These are phyloP conservation scores for Capitella teleta DNA, from an alignment of 1,140 invertebrate species.

Conservation along the genomic window DNA sequence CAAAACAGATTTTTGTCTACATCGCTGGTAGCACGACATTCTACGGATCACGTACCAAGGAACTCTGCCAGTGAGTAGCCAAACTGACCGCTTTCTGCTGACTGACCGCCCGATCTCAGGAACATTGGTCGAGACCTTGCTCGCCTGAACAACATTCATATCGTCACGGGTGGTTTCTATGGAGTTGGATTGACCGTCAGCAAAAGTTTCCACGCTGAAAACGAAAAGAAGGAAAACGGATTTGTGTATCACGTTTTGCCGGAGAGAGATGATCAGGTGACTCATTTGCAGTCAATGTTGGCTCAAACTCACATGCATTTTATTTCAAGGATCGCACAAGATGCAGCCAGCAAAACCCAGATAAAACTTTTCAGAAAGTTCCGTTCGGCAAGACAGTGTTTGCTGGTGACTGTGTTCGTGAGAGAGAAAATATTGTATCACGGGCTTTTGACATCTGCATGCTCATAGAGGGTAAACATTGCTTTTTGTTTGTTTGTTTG, in stretches of 20 bases:
- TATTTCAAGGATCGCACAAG: slow-evolving; percentile 18
- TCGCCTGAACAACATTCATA: slow-evolving; percentile 22
- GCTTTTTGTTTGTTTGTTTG: no score
- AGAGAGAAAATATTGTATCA: slow-evolving; percentile 33
- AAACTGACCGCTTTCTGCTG: not conserved
- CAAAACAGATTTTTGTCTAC: slow-evolving; percentile 28
- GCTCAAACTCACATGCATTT: not conserved
- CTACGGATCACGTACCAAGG: slow-evolving; percentile 15
- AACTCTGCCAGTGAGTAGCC: slow-evolving; percentile 25
- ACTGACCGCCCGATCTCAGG: slow-evolving; percentile 14
- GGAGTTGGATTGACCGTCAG: slow-evolving; percentile 31
- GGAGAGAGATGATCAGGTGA: no score
- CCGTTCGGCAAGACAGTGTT: slow-evolving; percentile 36
- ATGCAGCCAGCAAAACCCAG: slow-evolving; percentile 25
- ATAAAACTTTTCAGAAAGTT: slow-evolving; percentile 31
- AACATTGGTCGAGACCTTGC: slow-evolving; percentile 33
- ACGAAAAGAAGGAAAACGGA: not conserved
- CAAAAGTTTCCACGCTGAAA: slow-evolving; percentile 19
- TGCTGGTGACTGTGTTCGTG: slow-evolving; percentile 32
- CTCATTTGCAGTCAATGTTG: no score
- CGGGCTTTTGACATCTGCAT: slow-evolving; percentile 36
- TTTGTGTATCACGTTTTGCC: slow-evolving; percentile 24
- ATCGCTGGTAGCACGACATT: slow-evolving; percentile 26
- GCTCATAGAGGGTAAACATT: slow-evolving; percentile 33
- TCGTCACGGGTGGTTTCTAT: slow-evolving; percentile 37